These are phyloP conservation scores for Apis cerana DNA, from an alignment of 1,140 invertebrate species.

Conservation along the genomic window DNA sequence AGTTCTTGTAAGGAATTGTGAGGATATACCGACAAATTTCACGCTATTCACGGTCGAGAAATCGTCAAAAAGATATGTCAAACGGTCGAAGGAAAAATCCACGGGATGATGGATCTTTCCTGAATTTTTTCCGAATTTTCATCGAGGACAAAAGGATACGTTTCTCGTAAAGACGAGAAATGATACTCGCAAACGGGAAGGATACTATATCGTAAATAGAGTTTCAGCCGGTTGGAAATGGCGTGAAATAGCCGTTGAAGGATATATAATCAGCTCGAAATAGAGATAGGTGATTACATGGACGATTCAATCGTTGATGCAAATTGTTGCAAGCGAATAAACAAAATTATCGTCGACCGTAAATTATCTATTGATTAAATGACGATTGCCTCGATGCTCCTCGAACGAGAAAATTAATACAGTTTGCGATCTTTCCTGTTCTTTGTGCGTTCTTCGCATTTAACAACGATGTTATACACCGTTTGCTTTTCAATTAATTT, in stretches of 20 bases:
- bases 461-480: not conserved
- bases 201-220: slow-evolving; percentile 27
- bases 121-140: not conserved
- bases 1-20: too few species aligned
- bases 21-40: not conserved
- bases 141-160: not conserved
- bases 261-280: slow-evolving; percentile 8
- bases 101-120: not conserved
- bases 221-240: not conserved
- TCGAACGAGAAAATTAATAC: not conserved
- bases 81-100: not conserved
- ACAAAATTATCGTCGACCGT: slow-evolving; percentile 3
- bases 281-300: not conserved
- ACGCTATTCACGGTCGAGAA: not conserved
- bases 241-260: not conserved
- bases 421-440: not conserved
- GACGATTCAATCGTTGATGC: not conserved
- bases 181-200: not conserved
- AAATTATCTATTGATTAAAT: slow-evolving; percentile 1
- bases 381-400: not conserved
- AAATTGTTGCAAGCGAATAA: not conserved
- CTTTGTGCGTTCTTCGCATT: too few species aligned
- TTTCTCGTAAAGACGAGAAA: not conserved
- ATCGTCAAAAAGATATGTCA: not conserved
- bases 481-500: too few species aligned